A percentile compares a stretch with the other conserved stretches of the same genome.
phyloP scores from a whole-genome alignment of 2,797 vertebrate genomes.

The Oreonectes daqikongensis region DNA sequence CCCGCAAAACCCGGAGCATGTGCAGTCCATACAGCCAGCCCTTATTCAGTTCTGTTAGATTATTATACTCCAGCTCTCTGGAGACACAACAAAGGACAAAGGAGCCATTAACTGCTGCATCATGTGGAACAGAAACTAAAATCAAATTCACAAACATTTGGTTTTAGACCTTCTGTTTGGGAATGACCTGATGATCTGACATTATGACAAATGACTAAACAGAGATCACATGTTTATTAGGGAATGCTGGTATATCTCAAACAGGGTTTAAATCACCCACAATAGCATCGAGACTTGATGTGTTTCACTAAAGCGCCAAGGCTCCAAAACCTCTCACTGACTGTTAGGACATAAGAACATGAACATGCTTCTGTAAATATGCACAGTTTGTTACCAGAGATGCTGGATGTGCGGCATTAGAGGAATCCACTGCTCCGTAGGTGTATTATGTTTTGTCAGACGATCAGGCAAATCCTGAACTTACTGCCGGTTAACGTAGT shows the following conservation, averaged over 20 bases:
- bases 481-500: no score
- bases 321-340: not conserved
- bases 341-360: no score
- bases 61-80: constrained; percentile 96
- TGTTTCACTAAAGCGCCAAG: not conserved
- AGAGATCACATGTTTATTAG: not conserved
- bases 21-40: constrained; percentile 95
- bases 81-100: constrained; percentile 32
- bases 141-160: not conserved
- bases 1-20: constrained; percentile 85
- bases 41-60: constrained; percentile 95
- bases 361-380: no score
- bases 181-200: no score
- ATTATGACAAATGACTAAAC: no score
- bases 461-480: no score
- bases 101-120: not conserved
- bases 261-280: not conserved
- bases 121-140: not conserved
- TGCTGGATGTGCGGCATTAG: no score
- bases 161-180: not conserved
- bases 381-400: no score
- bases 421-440: no score
- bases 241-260: not conserved
- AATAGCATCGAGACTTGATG: not conserved
- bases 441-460: no score